Conservation (phyloP, 2,888 invertebrate species). For the Megalurothrips usitatus region DNA sequence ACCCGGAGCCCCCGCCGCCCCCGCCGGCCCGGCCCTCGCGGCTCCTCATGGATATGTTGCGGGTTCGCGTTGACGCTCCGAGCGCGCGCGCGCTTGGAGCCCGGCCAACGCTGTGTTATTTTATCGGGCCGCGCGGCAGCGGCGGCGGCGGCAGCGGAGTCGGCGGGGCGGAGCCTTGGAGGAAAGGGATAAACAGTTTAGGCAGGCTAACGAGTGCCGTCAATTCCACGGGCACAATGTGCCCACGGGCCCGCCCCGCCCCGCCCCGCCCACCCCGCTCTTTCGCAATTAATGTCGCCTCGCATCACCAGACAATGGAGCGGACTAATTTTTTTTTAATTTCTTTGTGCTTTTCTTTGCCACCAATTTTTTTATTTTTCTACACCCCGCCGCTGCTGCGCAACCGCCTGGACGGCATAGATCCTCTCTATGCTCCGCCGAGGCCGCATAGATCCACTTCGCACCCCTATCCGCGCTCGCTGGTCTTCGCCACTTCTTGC, state of each 20-base stretch:
- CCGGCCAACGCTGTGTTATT: slow-evolving; percentile 11
- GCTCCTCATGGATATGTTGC: background rate
- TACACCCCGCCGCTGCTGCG: background rate
- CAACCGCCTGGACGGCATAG: too few species aligned
- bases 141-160: background rate
- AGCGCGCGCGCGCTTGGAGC: background rate
- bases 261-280: background rate
- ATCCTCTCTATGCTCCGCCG: background rate
- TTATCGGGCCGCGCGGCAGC: background rate
- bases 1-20: background rate
- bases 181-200: slow-evolving; percentile 14
- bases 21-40: background rate
- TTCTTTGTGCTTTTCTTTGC: too few species aligned
- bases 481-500: too few species aligned
- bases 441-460: background rate
- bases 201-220: slow-evolving; percentile 14
- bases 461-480: too few species aligned
- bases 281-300: too few species aligned
- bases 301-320: background rate
- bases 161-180: slow-evolving; percentile 1
- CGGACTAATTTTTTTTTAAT: background rate
- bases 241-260: background rate
- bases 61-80: background rate
- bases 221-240: background rate
- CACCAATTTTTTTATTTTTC: background rate